Percentiles rank a stretch among this genome's conserved stretches.
These are phyloP conservation scores for Operophtera brumata DNA, from an alignment of 2,888 invertebrate genomes.

Conservation along the genomic window DNA sequence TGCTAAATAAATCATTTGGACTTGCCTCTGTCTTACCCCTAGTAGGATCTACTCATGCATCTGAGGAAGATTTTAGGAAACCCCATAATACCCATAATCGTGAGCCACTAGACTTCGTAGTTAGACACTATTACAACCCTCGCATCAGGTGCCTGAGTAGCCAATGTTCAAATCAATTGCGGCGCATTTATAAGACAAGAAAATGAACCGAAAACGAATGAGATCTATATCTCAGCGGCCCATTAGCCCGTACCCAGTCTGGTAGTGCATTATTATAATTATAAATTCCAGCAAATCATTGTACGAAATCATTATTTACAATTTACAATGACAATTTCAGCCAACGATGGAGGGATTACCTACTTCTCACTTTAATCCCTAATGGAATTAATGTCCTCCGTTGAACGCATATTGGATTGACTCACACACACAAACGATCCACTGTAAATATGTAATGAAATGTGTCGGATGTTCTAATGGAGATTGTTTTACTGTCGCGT, in stretches of 20 bases:
- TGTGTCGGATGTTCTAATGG: constrained; percentile 72
- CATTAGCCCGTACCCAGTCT: constrained; percentile 35
- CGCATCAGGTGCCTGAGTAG: constrained; percentile 46
- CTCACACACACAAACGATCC: constrained; percentile 43
- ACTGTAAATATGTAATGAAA: constrained; percentile 64
- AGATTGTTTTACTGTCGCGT: constrained; percentile 75
- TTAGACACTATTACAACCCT: too few species aligned
- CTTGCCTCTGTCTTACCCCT: too few species aligned
- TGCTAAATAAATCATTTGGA: too few species aligned
- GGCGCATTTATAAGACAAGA: constrained; percentile 48
- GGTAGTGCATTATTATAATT: constrained; percentile 57
- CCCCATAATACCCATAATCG: too few species aligned
- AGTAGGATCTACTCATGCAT: too few species aligned
- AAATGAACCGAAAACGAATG: constrained; percentile 38
- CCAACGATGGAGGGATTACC: constrained; percentile 33
- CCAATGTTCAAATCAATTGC: constrained; percentile 59
- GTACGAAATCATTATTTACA: constrained; percentile 61
- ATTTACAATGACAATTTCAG: constrained; percentile 49
- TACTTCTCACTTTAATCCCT: constrained; percentile 50
- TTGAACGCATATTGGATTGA: constrained; percentile 48
- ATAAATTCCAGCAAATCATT: constrained; percentile 71
- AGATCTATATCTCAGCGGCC: constrained; percentile 45
- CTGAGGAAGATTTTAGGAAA: too few species aligned
- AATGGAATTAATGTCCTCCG: constrained; percentile 46
- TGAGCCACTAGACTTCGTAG: too few species aligned